phyloP scores from a whole-genome alignment of 1,140 invertebrate species.

The Listronotus oregonensis region DNA sequence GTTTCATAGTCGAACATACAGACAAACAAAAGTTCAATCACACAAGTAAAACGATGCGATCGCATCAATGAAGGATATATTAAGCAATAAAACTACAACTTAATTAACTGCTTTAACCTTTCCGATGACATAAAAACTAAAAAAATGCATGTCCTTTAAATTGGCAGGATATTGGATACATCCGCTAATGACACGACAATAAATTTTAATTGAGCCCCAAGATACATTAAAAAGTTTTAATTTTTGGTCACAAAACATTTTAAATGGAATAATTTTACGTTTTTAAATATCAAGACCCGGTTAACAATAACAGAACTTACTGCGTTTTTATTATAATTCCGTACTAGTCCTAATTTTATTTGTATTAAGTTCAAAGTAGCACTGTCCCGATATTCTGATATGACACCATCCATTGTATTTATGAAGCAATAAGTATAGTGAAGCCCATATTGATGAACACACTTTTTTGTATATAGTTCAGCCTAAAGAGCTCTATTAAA shows the following conservation, averaged over 20 bases:
- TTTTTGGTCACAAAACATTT: conserved; percentile 13
- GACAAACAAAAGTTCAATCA: not conserved
- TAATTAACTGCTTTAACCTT: not conserved
- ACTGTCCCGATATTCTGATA: too few relatives aligned
- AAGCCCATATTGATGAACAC: too few relatives aligned
- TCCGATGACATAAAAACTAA: conserved; percentile 1
- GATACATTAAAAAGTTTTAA: conserved; percentile 8
- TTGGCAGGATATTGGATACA: conserved; percentile 14
- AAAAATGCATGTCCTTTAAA: not conserved
- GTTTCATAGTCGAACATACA: not conserved
- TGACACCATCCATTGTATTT: too few relatives aligned
- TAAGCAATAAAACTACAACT: too few relatives aligned
- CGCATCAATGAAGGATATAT: not conserved
- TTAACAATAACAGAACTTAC: too few relatives aligned
- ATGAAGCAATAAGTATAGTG: too few relatives aligned
- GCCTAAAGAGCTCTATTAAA: too few relatives aligned
- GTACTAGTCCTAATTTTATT: too few relatives aligned
- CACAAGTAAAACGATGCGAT: not conserved
- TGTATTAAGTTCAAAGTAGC: too few relatives aligned
- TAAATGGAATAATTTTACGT: not conserved
- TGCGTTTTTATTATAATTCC: too few relatives aligned
- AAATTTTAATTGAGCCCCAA: conserved; percentile 7
- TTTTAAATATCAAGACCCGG: too few relatives aligned
- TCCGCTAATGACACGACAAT: conserved; percentile 9
- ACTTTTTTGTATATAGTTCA: too few relatives aligned